Conservation (phyloP, 2,113 vertebrate genomes). For the Dipodomys merriami region DNA sequence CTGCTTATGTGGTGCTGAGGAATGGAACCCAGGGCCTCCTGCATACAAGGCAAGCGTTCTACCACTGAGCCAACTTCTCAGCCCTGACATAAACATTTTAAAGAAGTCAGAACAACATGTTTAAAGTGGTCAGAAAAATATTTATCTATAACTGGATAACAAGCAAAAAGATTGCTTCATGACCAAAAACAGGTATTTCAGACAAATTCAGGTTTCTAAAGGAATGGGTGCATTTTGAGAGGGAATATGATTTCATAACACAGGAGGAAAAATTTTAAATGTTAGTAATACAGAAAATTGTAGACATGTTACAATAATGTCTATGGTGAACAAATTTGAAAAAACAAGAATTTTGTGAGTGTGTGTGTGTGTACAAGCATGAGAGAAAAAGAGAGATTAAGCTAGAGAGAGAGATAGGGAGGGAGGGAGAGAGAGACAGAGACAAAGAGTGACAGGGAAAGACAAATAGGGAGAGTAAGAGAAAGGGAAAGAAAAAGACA, state of each 20-base stretch:
- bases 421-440: neutral
- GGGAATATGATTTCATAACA: neutral
- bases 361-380: too few species aligned
- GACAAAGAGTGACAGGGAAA: too few species aligned
- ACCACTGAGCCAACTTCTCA: too few species aligned
- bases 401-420: neutral
- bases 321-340: neutral
- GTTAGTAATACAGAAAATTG: neutral
- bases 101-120: neutral
- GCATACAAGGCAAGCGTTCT: too few species aligned
- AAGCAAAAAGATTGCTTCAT: neutral
- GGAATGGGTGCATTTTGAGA: neutral
- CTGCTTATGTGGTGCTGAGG: too few species aligned
- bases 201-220: conserved; percentile 4
- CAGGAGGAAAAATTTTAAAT: neutral
- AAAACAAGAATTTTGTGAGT: neutral
- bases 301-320: neutral
- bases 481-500: too few species aligned
- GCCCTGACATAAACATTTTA: neutral
- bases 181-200: neutral
- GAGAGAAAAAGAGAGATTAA: neutral
- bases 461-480: too few species aligned
- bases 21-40: too few species aligned
- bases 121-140: neutral
- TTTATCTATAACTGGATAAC: neutral